Evolutionary conservation across 2,888 invertebrate species (phyloP).

Genomic region (Mythimna loreyi): DNA sequence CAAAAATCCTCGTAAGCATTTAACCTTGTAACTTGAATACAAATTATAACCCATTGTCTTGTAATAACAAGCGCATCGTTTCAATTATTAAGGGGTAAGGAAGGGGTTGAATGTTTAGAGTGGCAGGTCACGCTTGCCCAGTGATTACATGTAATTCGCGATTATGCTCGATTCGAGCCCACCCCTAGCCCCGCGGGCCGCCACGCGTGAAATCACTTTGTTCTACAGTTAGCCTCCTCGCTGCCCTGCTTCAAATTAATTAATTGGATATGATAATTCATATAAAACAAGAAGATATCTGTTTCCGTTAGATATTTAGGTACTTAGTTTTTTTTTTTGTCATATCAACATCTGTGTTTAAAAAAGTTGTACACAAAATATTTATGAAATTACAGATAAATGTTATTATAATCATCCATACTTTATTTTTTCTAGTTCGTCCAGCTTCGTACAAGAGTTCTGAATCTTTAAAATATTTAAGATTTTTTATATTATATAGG

Average conservation of each 20-base stretch:
- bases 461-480: no score
- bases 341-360: background rate
- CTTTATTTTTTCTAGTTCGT: no score
- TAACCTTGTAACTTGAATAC: slow-evolving; percentile 60
- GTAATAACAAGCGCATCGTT: slow-evolving; percentile 79
- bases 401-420: no score
- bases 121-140: slow-evolving; percentile 72
- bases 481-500: no score
- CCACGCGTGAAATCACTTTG: slow-evolving; percentile 90
- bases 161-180: slow-evolving; percentile 79
- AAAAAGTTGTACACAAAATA: background rate
- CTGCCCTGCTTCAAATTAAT: slow-evolving; percentile 67
- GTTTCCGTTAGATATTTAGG: background rate
- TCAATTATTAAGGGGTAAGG: slow-evolving; percentile 83
- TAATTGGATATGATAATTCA: slow-evolving; percentile 48
- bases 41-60: slow-evolving; percentile 72
- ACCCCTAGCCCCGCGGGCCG: slow-evolving; percentile 75
- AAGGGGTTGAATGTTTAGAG: slow-evolving; percentile 83
- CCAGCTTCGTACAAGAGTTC: no score
- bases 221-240: slow-evolving; percentile 84
- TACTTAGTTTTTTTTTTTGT: background rate
- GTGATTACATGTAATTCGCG: slow-evolving; percentile 85
- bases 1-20: slow-evolving; percentile 25
- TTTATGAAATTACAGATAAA: no score
- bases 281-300: slow-evolving; percentile 26